Percentiles rank a stretch among this genome's conserved stretches.
Evolutionary conservation across 2,113 vertebrate genomes (phyloP).

Genomic region (Ovibos moschatus): DNA sequence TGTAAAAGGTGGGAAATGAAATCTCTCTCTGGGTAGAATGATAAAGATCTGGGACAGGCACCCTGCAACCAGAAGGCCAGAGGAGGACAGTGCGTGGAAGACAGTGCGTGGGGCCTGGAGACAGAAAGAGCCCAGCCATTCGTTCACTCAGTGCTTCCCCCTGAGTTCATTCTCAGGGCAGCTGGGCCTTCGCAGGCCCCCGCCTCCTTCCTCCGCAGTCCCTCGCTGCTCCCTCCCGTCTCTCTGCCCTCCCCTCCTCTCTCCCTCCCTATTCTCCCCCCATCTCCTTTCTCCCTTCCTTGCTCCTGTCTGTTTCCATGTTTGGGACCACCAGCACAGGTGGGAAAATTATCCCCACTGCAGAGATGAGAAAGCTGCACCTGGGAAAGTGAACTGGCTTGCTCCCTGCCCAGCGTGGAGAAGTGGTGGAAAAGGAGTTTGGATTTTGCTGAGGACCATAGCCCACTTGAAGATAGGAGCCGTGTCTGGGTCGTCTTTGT

Average conservation of each 20-base stretch:
- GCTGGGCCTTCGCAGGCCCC: fast-evolving
- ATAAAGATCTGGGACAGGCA: constrained; percentile 60
- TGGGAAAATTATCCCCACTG: background rate
- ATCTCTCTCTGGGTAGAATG: constrained; percentile 71
- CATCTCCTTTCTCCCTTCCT: background rate
- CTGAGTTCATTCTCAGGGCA: background rate
- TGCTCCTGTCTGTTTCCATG: background rate
- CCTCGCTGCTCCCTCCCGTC: background rate
- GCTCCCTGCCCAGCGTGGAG: background rate
- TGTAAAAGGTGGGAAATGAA: constrained; percentile 73
- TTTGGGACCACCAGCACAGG: background rate
- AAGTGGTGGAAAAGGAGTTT: background rate
- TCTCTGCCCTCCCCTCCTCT: background rate
- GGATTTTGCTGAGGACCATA: background rate
- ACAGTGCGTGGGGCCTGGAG: background rate
- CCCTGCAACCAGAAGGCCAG: background rate
- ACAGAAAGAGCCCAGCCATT: fast-evolving
- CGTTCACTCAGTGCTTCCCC: background rate
- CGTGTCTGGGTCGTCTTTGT: background rate
- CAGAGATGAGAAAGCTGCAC: background rate
- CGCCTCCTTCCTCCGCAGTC: background rate
- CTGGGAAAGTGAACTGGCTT: too few species aligned
- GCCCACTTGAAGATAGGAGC: background rate
- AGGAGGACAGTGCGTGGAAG: background rate
- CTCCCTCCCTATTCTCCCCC: too few species aligned